phyloP scores from a whole-genome alignment of 2,797 vertebrate genomes.

The Lagorchestes hirsutus region DNA sequence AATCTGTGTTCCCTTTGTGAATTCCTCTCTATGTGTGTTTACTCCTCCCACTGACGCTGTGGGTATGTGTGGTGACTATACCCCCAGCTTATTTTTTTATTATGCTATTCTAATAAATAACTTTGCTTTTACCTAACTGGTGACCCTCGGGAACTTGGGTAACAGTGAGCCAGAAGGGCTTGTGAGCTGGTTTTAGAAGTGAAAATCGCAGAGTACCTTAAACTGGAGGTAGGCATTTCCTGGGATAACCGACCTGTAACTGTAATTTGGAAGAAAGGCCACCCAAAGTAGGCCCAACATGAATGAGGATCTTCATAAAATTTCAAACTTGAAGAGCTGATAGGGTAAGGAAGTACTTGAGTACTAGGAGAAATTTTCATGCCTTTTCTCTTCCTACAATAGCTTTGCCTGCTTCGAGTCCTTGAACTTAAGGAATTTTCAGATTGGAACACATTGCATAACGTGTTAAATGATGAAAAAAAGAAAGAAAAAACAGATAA shows the following conservation, averaged over 20 bases:
- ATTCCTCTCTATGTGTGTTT: not conserved
- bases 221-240: not conserved
- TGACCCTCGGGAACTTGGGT: not conserved
- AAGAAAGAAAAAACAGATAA: too few relatives aligned
- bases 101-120: not conserved
- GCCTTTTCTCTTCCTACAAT: constrained; percentile 3
- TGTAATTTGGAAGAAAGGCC: not conserved
- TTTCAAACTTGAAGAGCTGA: constrained; percentile 42
- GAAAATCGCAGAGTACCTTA: not conserved
- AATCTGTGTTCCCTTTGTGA: not conserved
- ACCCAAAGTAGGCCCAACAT: not conserved
- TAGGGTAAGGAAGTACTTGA: constrained; percentile 21
- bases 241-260: not conserved
- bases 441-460: not conserved
- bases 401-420: constrained; percentile 14
- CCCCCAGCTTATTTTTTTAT: not conserved
- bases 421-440: constrained; percentile 24
- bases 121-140: not conserved
- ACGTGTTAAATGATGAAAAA: not conserved
- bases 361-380: constrained; percentile 19
- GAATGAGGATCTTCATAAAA: constrained; percentile 7
- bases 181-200: not conserved
- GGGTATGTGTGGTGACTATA: not conserved
- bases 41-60: not conserved
- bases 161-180: not conserved